Evolutionary conservation across 2,888 invertebrate species (phyloP).

Genomic region (Pristionchus entomophagus): DNA sequence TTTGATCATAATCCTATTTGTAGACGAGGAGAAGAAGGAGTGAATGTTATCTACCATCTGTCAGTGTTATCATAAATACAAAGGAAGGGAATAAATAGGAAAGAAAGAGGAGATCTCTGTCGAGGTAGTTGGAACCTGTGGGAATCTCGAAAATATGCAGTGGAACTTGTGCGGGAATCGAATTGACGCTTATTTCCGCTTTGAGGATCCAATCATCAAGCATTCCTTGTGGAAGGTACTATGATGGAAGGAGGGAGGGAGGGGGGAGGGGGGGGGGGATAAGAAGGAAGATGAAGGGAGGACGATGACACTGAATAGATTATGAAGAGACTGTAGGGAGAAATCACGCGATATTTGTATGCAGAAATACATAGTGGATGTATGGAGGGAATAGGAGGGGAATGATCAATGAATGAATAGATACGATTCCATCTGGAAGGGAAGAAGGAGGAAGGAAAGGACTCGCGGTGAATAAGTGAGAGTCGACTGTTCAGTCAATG

Average conservation of each 20-base stretch:
- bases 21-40: not conserved
- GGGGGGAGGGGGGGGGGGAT: not conserved
- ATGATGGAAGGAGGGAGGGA: not conserved
- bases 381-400: too few relatives aligned
- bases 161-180: not conserved
- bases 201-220: too few relatives aligned
- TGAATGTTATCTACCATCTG: too few relatives aligned
- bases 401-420: not conserved
- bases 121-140: not conserved
- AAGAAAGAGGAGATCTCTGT: too few relatives aligned
- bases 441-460: not conserved
- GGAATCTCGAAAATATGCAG: too few relatives aligned
- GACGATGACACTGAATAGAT: too few relatives aligned
- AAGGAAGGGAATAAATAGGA: too few relatives aligned
- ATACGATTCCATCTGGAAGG: too few relatives aligned
- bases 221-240: not conserved
- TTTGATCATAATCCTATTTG: not conserved
- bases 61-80: too few relatives aligned
- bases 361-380: not conserved
- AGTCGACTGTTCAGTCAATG: not conserved
- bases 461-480: not conserved
- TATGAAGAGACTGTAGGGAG: not conserved
- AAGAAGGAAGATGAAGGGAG: too few relatives aligned
- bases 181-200: constrained; percentile 9
- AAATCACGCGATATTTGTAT: not conserved